Percentiles rank a stretch among this genome's conserved stretches.
These are phyloP conservation scores for Hexactinellida sp. DNA, from an alignment of 37 sponge, comb jelly and placozoan species.

Conservation along the genomic window DNA sequence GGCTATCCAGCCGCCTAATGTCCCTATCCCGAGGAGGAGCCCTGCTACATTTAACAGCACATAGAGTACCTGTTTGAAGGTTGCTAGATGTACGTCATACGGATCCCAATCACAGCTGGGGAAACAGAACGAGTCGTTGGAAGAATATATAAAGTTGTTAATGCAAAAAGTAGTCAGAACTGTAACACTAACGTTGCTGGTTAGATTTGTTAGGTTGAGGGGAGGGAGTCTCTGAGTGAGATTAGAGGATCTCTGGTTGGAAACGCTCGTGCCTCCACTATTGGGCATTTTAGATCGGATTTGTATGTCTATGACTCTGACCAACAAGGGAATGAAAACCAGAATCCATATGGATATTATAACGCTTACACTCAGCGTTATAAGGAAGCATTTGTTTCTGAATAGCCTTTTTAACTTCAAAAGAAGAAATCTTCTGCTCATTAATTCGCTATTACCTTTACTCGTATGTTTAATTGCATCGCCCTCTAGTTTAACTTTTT, in stretches of 20 bases:
- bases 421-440: neutral
- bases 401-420: neutral
- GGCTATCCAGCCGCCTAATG: neutral
- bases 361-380: neutral
- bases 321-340: neutral
- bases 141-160: neutral
- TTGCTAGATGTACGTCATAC: neutral
- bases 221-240: neutral
- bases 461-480: too few relatives aligned
- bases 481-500: too few relatives aligned
- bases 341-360: neutral
- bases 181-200: neutral
- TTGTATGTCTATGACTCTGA: neutral
- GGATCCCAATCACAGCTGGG: neutral
- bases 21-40: neutral
- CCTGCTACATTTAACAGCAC: neutral
- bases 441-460: too few relatives aligned
- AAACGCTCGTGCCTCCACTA: neutral
- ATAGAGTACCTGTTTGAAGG: neutral
- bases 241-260: neutral
- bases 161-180: neutral
- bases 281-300: neutral
- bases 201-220: neutral
- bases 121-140: neutral
- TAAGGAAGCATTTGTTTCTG: neutral